Conservation (phyloP, 1,140 invertebrate genomes). For the Archegozetes longisetosus region DNA sequence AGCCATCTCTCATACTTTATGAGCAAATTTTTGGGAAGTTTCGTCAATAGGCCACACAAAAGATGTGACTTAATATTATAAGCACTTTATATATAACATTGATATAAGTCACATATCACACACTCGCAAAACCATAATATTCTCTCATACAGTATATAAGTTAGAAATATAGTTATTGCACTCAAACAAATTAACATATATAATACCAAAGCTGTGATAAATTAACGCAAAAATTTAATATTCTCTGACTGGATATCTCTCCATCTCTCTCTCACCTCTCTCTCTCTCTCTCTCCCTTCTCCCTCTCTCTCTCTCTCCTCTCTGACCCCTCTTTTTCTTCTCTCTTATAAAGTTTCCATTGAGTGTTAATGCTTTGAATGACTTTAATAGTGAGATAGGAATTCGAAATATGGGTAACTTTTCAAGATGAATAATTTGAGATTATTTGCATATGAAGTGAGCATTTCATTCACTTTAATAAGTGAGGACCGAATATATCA, state of each 20-base stretch:
- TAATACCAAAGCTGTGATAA: background rate
- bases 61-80: background rate
- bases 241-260: background rate
- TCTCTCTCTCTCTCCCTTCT: background rate
- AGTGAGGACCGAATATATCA: background rate
- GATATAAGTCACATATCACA: too few species aligned
- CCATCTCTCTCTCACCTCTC: background rate
- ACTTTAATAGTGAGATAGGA: background rate
- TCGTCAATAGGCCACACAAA: background rate
- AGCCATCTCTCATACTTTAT: background rate
- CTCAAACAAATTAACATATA: background rate
- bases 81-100: too few species aligned
- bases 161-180: background rate
- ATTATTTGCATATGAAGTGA: background rate
- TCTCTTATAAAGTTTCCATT: background rate
- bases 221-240: background rate
- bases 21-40: background rate
- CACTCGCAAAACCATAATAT: too few species aligned
- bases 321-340: too few species aligned
- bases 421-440: background rate
- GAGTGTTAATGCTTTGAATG: background rate
- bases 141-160: background rate
- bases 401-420: background rate
- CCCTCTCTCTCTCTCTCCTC: background rate
- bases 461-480: background rate